These are phyloP conservation scores for Apotomis turbidana DNA, from an alignment of 2,888 invertebrate genomes.

Conservation along the genomic window DNA sequence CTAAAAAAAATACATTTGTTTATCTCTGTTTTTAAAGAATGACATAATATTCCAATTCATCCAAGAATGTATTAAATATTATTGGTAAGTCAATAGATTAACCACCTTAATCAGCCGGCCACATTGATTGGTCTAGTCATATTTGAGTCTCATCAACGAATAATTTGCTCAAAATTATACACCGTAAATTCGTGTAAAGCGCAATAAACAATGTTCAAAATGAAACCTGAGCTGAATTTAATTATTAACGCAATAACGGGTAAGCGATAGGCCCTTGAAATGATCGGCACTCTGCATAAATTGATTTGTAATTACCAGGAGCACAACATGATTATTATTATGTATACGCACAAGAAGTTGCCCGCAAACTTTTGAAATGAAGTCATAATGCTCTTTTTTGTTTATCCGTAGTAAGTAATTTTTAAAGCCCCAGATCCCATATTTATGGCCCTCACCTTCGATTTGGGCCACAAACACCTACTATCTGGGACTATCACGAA, in stretches of 20 bases:
- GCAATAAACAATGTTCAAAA: conserved; percentile 27
- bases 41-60: no score
- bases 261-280: conserved; percentile 16
- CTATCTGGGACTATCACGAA: no score
- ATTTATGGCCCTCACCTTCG: no score
- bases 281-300: conserved; percentile 11
- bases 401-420: no score
- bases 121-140: conserved; percentile 1
- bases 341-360: background rate
- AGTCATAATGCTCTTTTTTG: no score
- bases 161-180: conserved; percentile 30
- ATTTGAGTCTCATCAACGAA: conserved; percentile 19
- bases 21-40: no score
- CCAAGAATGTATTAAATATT: no score
- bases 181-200: conserved; percentile 23
- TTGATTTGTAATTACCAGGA: conserved; percentile 26
- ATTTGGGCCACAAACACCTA: no score
- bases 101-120: background rate
- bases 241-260: conserved; percentile 33
- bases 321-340: conserved; percentile 10
- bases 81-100: background rate
- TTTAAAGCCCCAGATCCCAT: no score
- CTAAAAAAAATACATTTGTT: no score
- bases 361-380: no score
- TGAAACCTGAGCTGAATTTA: conserved; percentile 33